A percentile compares a stretch with the other conserved stretches of the same genome.
phyloP scores from a whole-genome alignment of 2,888 invertebrate species.

The Latrodectus elegans region DNA sequence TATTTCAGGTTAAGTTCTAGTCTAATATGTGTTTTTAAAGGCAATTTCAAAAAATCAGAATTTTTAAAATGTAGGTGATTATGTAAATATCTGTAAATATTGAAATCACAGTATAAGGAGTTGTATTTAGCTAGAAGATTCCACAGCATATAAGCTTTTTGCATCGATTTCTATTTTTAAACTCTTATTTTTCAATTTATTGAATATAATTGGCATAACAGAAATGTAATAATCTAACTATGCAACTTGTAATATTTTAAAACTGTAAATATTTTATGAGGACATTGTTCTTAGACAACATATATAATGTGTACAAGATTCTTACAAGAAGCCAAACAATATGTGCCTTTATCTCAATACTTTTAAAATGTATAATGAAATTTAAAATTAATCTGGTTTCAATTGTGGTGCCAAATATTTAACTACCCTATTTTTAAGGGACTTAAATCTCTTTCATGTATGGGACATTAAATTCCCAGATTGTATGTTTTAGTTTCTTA shows the following conservation, averaged over 20 bases:
- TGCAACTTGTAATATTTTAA: too few species aligned
- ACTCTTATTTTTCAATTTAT: too few species aligned
- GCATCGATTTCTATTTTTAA: too few species aligned
- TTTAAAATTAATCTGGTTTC: conserved; percentile 2
- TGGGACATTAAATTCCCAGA: too few species aligned
- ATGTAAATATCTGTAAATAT: not conserved
- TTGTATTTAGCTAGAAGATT: not conserved
- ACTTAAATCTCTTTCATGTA: too few species aligned
- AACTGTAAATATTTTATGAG: not conserved
- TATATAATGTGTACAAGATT: conserved; percentile 9
- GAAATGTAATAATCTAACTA: too few species aligned
- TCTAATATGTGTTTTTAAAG: too few species aligned
- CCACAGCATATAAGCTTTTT: too few species aligned
- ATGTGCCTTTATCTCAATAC: conserved; percentile 50
- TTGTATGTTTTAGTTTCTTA: too few species aligned
- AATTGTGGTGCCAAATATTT: conserved; percentile 49
- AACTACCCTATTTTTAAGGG: not conserved
- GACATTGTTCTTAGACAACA: too few species aligned
- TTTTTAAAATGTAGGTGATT: not conserved
- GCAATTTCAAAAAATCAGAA: not conserved
- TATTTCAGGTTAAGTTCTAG: too few species aligned
- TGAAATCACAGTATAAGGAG: not conserved
- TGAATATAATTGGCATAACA: too few species aligned
- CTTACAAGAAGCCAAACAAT: conserved; percentile 45
- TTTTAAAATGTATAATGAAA: conserved; percentile 5